Base-by-base conservation (phyloP, 2,113 vertebrate genomes). In the Ciconia stormi region DNA sequence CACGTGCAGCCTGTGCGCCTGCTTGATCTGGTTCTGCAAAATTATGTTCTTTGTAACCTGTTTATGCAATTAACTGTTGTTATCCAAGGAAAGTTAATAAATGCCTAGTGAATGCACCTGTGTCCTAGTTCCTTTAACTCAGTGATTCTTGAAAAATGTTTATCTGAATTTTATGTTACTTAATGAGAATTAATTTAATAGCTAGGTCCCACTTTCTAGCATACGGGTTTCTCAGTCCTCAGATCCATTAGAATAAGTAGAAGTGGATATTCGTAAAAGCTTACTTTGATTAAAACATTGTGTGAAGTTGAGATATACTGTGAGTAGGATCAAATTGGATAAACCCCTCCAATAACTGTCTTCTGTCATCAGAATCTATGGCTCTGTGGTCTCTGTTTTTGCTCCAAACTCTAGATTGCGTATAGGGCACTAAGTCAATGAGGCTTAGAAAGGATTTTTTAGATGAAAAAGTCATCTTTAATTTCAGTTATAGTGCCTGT, bases 381-480 rank as follows among this genome's bases (percentile, higher is more conserved):
- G 29, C 59, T 80, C 47, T 59, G 40, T 46, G 38, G 26, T 80
- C 36, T 87, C 50, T 59, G 70, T 38, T 97, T 96, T 76, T 86
- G 84, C 53, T 83, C 36, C 61, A 90, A 40, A 83, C 76, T 63
- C 49, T 76, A 74, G 83, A 77, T 17, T 83, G 52, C 74, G 46
- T 65, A 58, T 78, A 65, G 89, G 82, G 34, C 77, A 89, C 78
- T 96, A 95, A 97, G 95, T 97, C 97, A 98, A 95, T 94, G 96
- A 97, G 79, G 85, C 93, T 97, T 97, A 97, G 59, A 74, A 96
- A 71, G 87, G 93, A 96, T 96, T 98, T 97, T 97, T 95, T 97
- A 94, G 88, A 97, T 98, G 96, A 97, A 96, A 98, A 98, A 95
- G 73, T 96, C 67, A 93, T 91, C 90, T 98, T 98, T 98, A 98